These are phyloP conservation scores for Meles meles DNA, from an alignment of 2,113 vertebrate species.

Conservation along the genomic window DNA sequence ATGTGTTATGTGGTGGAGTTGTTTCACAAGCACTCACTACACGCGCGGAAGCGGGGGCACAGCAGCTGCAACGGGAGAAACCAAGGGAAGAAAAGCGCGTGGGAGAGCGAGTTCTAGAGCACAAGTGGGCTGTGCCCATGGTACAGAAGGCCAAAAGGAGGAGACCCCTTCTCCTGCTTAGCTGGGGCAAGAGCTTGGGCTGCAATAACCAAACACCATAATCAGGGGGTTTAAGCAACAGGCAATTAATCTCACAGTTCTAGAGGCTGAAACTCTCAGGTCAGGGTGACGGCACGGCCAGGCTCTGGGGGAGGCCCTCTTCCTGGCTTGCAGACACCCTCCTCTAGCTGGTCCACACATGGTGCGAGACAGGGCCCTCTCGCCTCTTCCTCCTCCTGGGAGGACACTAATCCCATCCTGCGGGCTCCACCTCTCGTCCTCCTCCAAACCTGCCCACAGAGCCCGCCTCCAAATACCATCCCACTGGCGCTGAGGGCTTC, in stretches of 20 bases:
- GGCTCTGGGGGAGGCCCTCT: not conserved
- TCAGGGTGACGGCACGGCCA: not conserved
- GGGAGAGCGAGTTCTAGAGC: not conserved
- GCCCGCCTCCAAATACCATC: not conserved
- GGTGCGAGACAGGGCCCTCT: not conserved
- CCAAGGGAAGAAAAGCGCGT: not conserved
- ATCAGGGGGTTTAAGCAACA: not conserved
- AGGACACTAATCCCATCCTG: not conserved
- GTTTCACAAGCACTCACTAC: not conserved
- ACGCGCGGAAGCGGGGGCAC: not conserved
- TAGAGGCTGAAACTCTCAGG: not conserved
- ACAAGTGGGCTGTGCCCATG: rapidly evolving
- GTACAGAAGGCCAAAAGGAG: not conserved
- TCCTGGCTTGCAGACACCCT: not conserved
- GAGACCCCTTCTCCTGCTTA: rapidly evolving
- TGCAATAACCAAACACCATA: not conserved
- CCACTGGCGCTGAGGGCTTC: not conserved
- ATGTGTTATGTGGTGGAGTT: not conserved
- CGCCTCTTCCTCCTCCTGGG: not conserved
- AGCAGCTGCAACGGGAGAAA: not conserved
- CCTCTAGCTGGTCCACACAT: too few species aligned
- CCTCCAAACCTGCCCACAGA: not conserved
- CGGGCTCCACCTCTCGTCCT: not conserved
- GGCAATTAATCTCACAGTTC: not conserved
- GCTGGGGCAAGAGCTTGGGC: not conserved